Conservation (phyloP, 2,888 invertebrate species). For the Cheilosia urbana region DNA sequence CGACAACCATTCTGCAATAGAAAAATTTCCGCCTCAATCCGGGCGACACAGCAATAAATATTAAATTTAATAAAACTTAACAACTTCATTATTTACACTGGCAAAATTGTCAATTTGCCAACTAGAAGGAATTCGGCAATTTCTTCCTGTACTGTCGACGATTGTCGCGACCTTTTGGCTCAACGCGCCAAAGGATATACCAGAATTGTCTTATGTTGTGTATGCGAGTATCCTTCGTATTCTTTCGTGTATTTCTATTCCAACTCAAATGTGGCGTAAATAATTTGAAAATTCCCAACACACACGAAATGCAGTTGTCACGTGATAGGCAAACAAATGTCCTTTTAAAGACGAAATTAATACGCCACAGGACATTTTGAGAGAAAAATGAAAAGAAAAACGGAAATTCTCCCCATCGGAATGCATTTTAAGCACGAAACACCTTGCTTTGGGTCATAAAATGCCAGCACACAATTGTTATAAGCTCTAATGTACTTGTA, state of each 20-base stretch:
- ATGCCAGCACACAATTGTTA: conserved; percentile 20
- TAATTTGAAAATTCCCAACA: conserved; percentile 21
- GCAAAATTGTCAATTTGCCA: conserved; percentile 58
- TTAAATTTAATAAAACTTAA: conserved; percentile 67
- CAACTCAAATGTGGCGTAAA: conserved; percentile 43
- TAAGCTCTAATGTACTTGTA: conserved; percentile 27
- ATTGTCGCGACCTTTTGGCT: conserved; percentile 30
- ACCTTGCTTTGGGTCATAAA: conserved; percentile 13
- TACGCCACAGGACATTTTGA: conserved; percentile 1
- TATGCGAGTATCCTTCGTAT: neutral
- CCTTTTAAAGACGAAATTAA: conserved; percentile 41
- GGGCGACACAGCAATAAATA: conserved; percentile 61
- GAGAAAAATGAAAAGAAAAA: neutral
- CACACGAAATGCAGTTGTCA: conserved; percentile 19
- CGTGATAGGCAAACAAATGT: conserved; percentile 23
- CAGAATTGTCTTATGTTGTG: neutral
- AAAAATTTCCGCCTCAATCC: conserved; percentile 10
- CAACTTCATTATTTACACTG: conserved; percentile 59
- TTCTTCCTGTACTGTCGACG: conserved; percentile 5
- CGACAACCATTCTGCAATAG: conserved; percentile 23
- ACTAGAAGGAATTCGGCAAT: conserved; percentile 7
- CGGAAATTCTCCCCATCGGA: conserved; percentile 2
- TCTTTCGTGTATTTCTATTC: conserved; percentile 5
- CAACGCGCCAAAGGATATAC: neutral
- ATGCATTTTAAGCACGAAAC: conserved; percentile 48